Percentiles rank a stretch among this genome's conserved stretches.
Evolutionary conservation across 2,113 vertebrate species (phyloP).

Genomic region (Morone saxatilis): DNA sequence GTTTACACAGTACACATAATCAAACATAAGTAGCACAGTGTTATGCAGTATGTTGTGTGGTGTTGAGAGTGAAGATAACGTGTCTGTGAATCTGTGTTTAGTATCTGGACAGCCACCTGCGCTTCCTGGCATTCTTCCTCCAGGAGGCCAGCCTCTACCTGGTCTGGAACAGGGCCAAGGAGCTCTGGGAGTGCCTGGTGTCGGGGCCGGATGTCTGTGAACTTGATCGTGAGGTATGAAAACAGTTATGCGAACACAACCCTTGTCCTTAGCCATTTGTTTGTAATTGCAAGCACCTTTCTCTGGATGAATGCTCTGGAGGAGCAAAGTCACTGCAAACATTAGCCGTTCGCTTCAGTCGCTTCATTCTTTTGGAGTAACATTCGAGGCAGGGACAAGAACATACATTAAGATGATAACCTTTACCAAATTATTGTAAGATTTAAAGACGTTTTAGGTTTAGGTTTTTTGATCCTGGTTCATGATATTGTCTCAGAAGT

Average conservation of each 20-base stretch:
- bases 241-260: slow-evolving; percentile 16
- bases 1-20: slow-evolving; percentile 1
- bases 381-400: neutral
- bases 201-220: slow-evolving; percentile 97
- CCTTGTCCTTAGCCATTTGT: neutral
- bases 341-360: neutral
- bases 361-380: neutral
- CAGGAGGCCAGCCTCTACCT: slow-evolving; percentile 99
- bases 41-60: neutral
- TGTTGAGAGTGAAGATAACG: neutral
- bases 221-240: slow-evolving; percentile 93
- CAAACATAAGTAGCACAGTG: neutral
- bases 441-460: too few relatives aligned
- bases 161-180: slow-evolving; percentile 97
- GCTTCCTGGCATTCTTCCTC: slow-evolving; percentile 99
- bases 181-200: slow-evolving; percentile 98
- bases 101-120: slow-evolving; percentile 98
- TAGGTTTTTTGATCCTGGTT: too few relatives aligned
- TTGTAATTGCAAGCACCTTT: slow-evolving; percentile 4
- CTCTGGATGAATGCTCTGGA: slow-evolving; percentile 1
- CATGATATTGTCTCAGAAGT: too few relatives aligned
- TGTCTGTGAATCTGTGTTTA: slow-evolving; percentile 67
- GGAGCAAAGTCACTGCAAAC: slow-evolving; percentile 1
- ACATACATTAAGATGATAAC: neutral
- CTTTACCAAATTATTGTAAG: too few relatives aligned